These are phyloP conservation scores for Ancistrus triradiatus DNA, from an alignment of 2,113 vertebrate species.

Conservation along the genomic window DNA sequence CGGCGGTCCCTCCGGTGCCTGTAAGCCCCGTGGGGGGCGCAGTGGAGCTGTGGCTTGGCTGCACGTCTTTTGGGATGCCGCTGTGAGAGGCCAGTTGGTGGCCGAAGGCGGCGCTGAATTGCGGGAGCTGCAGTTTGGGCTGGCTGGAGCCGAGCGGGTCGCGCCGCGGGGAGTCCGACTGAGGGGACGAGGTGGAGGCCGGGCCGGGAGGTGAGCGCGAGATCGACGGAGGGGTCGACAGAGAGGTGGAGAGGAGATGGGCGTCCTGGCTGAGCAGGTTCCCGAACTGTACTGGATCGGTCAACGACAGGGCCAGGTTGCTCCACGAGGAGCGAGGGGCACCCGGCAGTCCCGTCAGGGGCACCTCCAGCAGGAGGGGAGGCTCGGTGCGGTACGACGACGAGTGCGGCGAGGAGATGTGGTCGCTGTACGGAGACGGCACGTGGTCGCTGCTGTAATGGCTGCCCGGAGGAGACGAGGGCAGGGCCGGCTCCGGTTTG, in stretches of 20 bases:
- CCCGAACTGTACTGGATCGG: constrained; percentile 87
- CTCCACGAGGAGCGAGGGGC: constrained; percentile 87
- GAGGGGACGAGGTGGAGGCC: constrained; percentile 39
- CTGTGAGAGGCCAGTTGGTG: constrained; percentile 96
- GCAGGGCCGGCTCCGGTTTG: constrained; percentile 79
- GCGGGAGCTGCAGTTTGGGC: constrained; percentile 95
- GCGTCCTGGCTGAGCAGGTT: constrained; percentile 87
- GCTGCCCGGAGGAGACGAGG: constrained; percentile 86
- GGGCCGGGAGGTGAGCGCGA: constrained; percentile 79
- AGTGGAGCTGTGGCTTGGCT: constrained; percentile 98
- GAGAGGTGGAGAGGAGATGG: constrained; percentile 93
- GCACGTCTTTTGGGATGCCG: constrained; percentile 98
- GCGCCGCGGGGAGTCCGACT: constrained; percentile 51
- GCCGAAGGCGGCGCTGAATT: constrained; percentile 98
- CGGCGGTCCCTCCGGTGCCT: constrained; percentile 86
- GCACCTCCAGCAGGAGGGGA: constrained; percentile 90
- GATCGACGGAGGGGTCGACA: constrained; percentile 91
- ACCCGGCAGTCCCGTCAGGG: constrained; percentile 83
- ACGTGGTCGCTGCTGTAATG: constrained; percentile 95
- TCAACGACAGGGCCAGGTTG: constrained; percentile 82
- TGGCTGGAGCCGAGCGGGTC: constrained; percentile 85
- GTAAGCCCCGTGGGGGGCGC: constrained; percentile 94
- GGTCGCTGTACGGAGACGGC: constrained; percentile 93
- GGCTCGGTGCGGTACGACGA: constrained; percentile 85
- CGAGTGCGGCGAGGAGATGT: constrained; percentile 87